These are phyloP conservation scores for Nematostella vectensis DNA, from an alignment of 92 coral and sea anemone genomes.

Conservation along the genomic window DNA sequence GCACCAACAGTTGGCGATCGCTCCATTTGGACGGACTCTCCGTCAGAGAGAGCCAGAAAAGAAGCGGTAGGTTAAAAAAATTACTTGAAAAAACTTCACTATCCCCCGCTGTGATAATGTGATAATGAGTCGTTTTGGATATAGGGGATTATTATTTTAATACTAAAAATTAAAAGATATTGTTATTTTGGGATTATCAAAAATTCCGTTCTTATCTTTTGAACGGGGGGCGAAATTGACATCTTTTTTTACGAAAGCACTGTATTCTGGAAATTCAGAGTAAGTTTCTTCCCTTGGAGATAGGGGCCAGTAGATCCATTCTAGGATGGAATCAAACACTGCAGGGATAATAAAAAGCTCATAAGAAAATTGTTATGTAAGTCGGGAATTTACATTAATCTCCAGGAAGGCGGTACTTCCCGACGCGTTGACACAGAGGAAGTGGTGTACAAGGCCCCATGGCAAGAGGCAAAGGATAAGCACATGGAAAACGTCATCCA, in stretches of 20 bases:
- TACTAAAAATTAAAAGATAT: too few species aligned
- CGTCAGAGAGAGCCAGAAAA: slow-evolving; percentile 75
- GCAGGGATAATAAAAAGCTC: too few species aligned
- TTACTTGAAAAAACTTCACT: neutral
- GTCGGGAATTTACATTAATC: too few species aligned
- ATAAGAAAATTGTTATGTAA: too few species aligned
- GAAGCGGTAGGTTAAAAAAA: slow-evolving; percentile 15
- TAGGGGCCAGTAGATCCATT: too few species aligned
- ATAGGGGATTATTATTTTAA: neutral
- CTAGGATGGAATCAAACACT: too few species aligned
- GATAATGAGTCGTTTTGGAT: neutral
- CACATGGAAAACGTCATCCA: slow-evolving; percentile 51
- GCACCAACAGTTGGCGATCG: slow-evolving; percentile 85
- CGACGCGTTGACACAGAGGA: slow-evolving; percentile 25
- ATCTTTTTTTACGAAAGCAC: too few species aligned
- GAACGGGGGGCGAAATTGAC: too few species aligned
- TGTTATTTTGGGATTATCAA: too few species aligned
- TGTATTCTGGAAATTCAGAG: too few species aligned
- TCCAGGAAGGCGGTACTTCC: slow-evolving; percentile 25
- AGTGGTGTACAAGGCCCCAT: slow-evolving; percentile 35
- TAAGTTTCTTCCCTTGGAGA: too few species aligned
- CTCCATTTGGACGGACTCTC: slow-evolving; percentile 95
- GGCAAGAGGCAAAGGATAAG: slow-evolving; percentile 64
- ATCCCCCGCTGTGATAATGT: neutral
- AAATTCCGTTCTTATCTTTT: too few species aligned